phyloP scores from a whole-genome alignment of 2,113 vertebrate species.

The Neolamprologus falcicula region DNA sequence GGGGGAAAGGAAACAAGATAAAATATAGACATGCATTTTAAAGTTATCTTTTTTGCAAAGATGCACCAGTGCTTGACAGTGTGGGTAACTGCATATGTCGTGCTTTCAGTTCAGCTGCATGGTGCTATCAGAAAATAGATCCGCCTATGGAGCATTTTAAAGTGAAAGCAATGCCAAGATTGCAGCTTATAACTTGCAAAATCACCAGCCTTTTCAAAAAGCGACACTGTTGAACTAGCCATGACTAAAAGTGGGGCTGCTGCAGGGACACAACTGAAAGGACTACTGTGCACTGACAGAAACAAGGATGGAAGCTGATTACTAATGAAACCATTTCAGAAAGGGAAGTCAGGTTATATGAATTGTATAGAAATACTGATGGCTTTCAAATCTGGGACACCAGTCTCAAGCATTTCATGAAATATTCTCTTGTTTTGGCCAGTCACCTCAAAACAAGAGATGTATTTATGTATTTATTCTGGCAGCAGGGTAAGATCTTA shows the following conservation, averaged over 20 bases:
- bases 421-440: constrained; percentile 5
- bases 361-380: not conserved
- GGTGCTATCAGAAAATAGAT: constrained; percentile 59
- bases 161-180: constrained; percentile 44
- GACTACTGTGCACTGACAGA: constrained; percentile 63
- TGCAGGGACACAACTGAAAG: constrained; percentile 62
- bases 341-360: constrained; percentile 30
- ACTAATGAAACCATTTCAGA: constrained; percentile 66
- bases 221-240: constrained; percentile 49
- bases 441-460: not conserved
- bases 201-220: constrained; percentile 44
- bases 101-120: constrained; percentile 24
- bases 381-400: constrained; percentile 2
- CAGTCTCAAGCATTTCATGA: not conserved
- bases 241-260: constrained; percentile 54
- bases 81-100: constrained; percentile 1
- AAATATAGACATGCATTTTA: constrained; percentile 16
- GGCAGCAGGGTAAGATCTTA: not conserved
- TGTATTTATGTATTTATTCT: not conserved
- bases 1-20: not conserved
- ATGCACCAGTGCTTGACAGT: constrained; percentile 32
- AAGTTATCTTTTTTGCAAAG: constrained; percentile 19
- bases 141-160: constrained; percentile 35
- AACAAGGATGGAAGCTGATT: constrained; percentile 65
- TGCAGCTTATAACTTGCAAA: constrained; percentile 52